Conservation (phyloP, 2,888 invertebrate genomes). For the Chironomus riparius region DNA sequence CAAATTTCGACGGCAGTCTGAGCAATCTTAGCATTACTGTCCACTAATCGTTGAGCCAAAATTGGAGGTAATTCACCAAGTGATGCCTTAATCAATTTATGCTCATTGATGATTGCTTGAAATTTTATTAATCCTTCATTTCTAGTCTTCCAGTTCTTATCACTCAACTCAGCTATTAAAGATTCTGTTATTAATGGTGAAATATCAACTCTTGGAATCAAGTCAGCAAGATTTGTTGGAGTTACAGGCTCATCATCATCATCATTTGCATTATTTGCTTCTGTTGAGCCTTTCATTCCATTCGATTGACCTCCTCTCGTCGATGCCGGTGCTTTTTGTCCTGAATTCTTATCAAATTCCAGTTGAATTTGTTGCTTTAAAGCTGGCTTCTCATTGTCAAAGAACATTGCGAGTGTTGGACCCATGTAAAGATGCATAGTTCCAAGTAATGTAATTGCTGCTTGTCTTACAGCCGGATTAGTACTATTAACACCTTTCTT, state of each 20-base stretch:
- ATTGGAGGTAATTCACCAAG: slow-evolving; percentile 79
- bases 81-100: slow-evolving; percentile 70
- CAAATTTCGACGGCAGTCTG: slow-evolving; percentile 76
- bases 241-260: slow-evolving; percentile 36
- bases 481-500: slow-evolving; percentile 78
- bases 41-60: slow-evolving; percentile 65
- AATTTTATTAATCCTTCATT: slow-evolving; percentile 46
- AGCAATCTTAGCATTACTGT: slow-evolving; percentile 88
- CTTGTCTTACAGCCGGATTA: slow-evolving; percentile 73
- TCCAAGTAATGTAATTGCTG: slow-evolving; percentile 57
- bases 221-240: slow-evolving; percentile 55
- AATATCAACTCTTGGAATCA: slow-evolving; percentile 69
- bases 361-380: slow-evolving; percentile 74
- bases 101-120: slow-evolving; percentile 46
- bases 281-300: slow-evolving; percentile 4
- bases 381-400: slow-evolving; percentile 79
- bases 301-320: slow-evolving; percentile 47
- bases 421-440: slow-evolving; percentile 77
- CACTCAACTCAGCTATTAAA: slow-evolving; percentile 68
- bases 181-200: slow-evolving; percentile 72
- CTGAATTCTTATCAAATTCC: slow-evolving; percentile 74
- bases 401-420: slow-evolving; percentile 60
- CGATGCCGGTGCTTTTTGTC: slow-evolving; percentile 67
- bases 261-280: slow-evolving; percentile 31
- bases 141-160: slow-evolving; percentile 84